Evolutionary conservation across 2,888 invertebrate species (phyloP).

Genomic region (Galerucella pusilla): DNA sequence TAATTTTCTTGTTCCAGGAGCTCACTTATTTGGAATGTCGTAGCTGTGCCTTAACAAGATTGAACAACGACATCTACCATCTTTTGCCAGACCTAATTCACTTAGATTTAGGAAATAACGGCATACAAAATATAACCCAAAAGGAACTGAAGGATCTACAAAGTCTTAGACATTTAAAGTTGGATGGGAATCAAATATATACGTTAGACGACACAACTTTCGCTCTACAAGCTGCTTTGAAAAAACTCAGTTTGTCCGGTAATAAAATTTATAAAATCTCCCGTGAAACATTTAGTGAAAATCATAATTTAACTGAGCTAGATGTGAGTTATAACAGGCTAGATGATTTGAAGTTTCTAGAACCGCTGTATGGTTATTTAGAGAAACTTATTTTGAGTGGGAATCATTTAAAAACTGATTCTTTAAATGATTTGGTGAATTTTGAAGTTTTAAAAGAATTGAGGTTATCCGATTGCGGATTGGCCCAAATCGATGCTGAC

Average conservation of each 20-base stretch:
- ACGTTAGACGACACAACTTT: constrained; percentile 77
- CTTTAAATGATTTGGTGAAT: constrained; percentile 68
- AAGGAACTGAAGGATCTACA: constrained; percentile 77
- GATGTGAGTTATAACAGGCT: constrained; percentile 80
- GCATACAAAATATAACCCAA: constrained; percentile 75
- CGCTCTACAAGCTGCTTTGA: constrained; percentile 68
- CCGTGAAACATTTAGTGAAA: constrained; percentile 75
- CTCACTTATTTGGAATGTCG: constrained; percentile 78
- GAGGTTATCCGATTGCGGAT: constrained; percentile 70
- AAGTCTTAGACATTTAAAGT: constrained; percentile 71
- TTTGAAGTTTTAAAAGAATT: constrained; percentile 70
- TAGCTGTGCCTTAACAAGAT: constrained; percentile 75
- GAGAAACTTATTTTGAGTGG: constrained; percentile 77
- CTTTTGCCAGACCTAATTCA: constrained; percentile 75
- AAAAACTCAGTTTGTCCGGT: constrained; percentile 71
- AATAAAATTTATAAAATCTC: constrained; percentile 79
- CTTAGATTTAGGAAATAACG: constrained; percentile 81
- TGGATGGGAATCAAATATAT: constrained; percentile 81
- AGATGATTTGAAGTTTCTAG: constrained; percentile 49
- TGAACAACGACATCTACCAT: constrained; percentile 82
- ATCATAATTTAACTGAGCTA: constrained; percentile 74
- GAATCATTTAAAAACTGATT: constrained; percentile 71
- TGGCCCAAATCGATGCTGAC: constrained; percentile 69
- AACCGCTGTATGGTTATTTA: constrained; percentile 69
- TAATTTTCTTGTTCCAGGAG: constrained; percentile 69